phyloP scores from a whole-genome alignment of 37 sponge, comb jelly and placozoan species.

The Aphrocallistes beatrix region DNA sequence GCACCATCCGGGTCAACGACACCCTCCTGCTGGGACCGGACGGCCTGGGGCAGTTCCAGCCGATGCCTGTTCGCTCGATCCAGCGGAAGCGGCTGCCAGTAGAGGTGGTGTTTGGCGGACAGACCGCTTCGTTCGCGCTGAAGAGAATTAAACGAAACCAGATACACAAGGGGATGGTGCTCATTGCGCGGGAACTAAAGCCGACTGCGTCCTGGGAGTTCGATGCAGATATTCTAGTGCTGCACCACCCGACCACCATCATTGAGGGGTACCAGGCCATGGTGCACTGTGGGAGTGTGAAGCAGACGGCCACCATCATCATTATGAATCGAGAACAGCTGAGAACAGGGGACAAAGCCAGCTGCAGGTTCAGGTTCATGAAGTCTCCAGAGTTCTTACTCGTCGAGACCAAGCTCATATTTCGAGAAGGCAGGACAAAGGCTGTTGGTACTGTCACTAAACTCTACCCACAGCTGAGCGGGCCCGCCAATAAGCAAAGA shows the following conservation, averaged over 20 bases:
- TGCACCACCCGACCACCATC: constrained; percentile 98
- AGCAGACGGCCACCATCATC: constrained; percentile 93
- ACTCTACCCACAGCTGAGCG: constrained; percentile 33
- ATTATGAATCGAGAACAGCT: constrained; percentile 82
- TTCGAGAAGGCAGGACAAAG: constrained; percentile 94
- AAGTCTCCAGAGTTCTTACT: constrained; percentile 90
- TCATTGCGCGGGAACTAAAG: constrained; percentile 53
- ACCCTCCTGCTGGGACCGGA: constrained; percentile 79
- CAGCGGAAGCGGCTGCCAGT: constrained; percentile 95
- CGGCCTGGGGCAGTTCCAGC: constrained; percentile 70
- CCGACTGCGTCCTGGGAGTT: constrained; percentile 89
- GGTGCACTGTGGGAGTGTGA: constrained; percentile 95
- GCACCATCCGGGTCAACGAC: constrained; percentile 64
- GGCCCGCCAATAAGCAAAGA: constrained; percentile 2
- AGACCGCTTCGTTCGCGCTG: constrained; percentile 94
- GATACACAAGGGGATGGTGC: constrained; percentile 96
- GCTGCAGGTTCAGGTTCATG: constrained; percentile 80
- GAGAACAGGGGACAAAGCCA: constrained; percentile 93
- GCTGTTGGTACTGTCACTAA: constrained; percentile 83
- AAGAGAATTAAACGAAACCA: constrained; percentile 74
- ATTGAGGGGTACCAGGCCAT: constrained; percentile 90
- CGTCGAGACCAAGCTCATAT: constrained; percentile 72
- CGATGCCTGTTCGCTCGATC: constrained; percentile 66
- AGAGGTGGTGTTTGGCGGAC: constrained; percentile 76
- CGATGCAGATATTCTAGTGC: constrained; percentile 88